These are phyloP conservation scores for Eriocheir sinensis DNA, from an alignment of 1,140 invertebrate genomes.

Conservation along the genomic window DNA sequence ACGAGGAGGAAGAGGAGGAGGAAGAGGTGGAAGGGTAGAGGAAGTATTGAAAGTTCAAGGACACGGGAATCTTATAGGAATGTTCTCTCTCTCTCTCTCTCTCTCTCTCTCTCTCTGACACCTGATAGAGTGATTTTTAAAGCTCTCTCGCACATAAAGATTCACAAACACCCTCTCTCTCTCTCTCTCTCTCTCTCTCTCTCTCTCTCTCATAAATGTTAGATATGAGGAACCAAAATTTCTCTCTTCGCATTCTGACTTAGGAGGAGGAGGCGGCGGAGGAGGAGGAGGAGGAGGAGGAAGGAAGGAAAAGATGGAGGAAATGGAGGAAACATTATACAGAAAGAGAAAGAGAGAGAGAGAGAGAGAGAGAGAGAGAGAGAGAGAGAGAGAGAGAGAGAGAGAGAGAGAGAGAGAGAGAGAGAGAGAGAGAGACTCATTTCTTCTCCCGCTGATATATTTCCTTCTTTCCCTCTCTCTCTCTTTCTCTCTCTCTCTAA, in stretches of 20 bases:
- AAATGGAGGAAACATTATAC: not conserved
- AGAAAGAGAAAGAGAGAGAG: not conserved
- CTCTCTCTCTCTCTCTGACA: too few relatives aligned
- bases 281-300: not conserved
- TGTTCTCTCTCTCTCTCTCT: not conserved
- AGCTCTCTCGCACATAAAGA: too few relatives aligned
- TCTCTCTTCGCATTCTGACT: not conserved
- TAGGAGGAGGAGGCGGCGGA: not conserved
- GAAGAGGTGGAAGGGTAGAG: too few relatives aligned
- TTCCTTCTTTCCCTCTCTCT: not conserved
- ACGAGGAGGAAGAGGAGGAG: too few relatives aligned
- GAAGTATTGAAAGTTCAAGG: too few relatives aligned
- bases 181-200: too few relatives aligned
- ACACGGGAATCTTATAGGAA: not conserved
- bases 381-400: not conserved
- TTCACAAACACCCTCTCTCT: too few relatives aligned
- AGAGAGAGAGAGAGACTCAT: not conserved
- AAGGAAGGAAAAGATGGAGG: not conserved
- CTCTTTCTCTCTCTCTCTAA: not conserved
- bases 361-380: not conserved
- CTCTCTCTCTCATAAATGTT: too few relatives aligned
- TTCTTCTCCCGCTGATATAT: not conserved
- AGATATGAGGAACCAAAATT: not conserved
- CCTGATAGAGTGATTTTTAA: too few relatives aligned
- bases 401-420: slow-evolving; percentile 17